A percentile compares a stretch with the other conserved stretches of the same genome.
These are phyloP conservation scores for Sapayoa aenigma DNA, from an alignment of 2,113 vertebrate genomes.

Conservation along the genomic window DNA sequence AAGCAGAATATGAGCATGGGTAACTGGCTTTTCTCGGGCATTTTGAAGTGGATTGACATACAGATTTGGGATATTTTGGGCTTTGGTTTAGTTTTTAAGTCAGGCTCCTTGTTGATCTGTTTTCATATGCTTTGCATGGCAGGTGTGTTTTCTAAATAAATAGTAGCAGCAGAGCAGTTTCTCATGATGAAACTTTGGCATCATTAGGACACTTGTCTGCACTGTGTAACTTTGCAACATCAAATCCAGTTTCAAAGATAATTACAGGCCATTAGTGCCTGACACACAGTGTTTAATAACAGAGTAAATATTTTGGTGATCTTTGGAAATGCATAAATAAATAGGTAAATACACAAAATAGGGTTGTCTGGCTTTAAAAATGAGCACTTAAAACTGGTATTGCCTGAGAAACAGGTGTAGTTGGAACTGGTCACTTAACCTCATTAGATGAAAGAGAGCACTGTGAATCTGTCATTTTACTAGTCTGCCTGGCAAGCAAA, in stretches of 20 bases:
- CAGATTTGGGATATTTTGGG: not conserved
- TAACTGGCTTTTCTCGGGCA: not conserved
- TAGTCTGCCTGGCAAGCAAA: not conserved
- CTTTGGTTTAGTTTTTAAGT: not conserved
- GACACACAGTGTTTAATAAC: conserved; percentile 61
- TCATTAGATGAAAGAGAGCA: not conserved
- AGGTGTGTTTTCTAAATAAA: conserved; percentile 27
- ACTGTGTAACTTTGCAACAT: conserved; percentile 36
- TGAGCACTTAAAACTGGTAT: conserved; percentile 6
- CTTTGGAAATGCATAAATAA: conserved; percentile 65
- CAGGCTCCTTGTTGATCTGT: not conserved
- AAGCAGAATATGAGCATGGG: not conserved
- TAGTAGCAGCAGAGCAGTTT: conserved; percentile 8
- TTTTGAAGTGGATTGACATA: not conserved
- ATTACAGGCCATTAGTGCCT: conserved; percentile 58
- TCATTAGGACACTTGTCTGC: conserved; percentile 33
- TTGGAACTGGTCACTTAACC: conserved; percentile 27
- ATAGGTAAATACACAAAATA: conserved; percentile 36
- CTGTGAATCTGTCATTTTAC: not conserved
- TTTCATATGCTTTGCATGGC: not conserved
- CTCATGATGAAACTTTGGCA: conserved; percentile 11
- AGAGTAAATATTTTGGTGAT: conserved; percentile 54
- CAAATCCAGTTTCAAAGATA: conserved; percentile 41
- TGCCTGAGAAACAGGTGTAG: conserved; percentile 13
- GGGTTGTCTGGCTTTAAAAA: conserved; percentile 40